Base-by-base conservation (phyloP, 2,113 vertebrate species). In the Psilopsiagon aymara region DNA sequence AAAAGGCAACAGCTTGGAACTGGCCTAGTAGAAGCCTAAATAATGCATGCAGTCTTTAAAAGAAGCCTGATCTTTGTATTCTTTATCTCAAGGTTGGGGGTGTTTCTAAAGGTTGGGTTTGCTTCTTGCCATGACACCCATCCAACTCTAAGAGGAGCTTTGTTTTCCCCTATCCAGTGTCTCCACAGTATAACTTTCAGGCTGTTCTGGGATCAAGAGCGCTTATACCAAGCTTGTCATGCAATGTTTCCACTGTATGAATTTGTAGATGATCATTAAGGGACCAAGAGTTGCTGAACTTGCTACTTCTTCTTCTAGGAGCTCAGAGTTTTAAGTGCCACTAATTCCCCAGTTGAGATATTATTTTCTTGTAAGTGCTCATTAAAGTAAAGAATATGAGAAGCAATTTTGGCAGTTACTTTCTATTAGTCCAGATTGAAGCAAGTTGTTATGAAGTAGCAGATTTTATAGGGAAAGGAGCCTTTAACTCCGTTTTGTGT, bases 341-440 rank as follows among this genome's bases (percentile, higher is more conserved):
- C 82, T 90, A 49, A 75, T 88, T 85, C 29, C 35, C 49, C 66
- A 86, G 41, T 17, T 86, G 73, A 87, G 73, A 76, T 88, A 46
- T 39, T 75, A 46, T 29, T 71, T 64, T 73, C 52, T 82, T 86
- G 11, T 86, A 90, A 88, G 39, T 84, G 80, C 47, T 94, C 69
- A 66, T 94, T 92, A 82, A 90, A 73, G 39, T 25, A 59, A 90
- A 84, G 76, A 71, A 88, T 60, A 90, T 29, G 51, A 90, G 53
- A 80, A 73, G 39, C 59, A 71, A 12, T 79, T 49, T 84, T 86
- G 70, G 62, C 74, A 79, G 44, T 79, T 83, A 41, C 1, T 3
- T 89, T 86, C 29, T 63, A 24, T 20, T 55, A 66, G 77, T 52
- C 37, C 80, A 73, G 17, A 60, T 2, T 43, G 44, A 91, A 91